Evolutionary conservation across 2,797 vertebrate genomes (phyloP).

Genomic region (Manis crassicaudata): DNA sequence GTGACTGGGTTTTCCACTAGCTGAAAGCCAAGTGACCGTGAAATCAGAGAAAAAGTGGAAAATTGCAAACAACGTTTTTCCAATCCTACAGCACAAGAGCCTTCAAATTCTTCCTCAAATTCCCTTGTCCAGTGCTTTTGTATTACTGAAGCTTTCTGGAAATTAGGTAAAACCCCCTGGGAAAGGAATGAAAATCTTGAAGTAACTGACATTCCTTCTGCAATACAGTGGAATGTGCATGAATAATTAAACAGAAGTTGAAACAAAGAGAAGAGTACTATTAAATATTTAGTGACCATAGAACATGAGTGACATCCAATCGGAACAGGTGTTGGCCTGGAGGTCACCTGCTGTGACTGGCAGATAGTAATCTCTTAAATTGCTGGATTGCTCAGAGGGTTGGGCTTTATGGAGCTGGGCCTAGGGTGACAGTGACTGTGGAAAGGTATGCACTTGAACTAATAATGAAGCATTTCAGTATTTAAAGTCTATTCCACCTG

Average conservation of each 20-base stretch:
- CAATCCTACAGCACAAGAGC: neutral
- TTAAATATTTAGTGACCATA: neutral
- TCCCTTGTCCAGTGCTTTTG: neutral
- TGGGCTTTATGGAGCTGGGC: neutral
- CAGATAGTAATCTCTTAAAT: neutral
- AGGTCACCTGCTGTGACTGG: neutral
- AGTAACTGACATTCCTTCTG: neutral
- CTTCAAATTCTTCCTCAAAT: neutral
- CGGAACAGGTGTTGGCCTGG: neutral
- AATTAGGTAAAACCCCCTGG: neutral
- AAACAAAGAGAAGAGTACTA: constrained; percentile 1
- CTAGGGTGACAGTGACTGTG: neutral
- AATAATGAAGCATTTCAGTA: neutral
- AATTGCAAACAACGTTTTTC: neutral
- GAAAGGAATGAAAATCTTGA: neutral
- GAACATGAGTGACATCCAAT: neutral
- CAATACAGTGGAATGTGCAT: neutral
- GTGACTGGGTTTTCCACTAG: neutral
- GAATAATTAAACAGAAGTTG: constrained; percentile 23
- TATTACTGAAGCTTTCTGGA: neutral
- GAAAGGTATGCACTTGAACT: neutral
- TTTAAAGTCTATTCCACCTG: neutral
- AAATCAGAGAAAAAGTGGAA: neutral
- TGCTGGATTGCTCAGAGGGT: neutral
- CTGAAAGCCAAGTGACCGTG: neutral